These are phyloP conservation scores for Leptocoma aspasia DNA, from an alignment of 2,113 vertebrate genomes.

Conservation along the genomic window DNA sequence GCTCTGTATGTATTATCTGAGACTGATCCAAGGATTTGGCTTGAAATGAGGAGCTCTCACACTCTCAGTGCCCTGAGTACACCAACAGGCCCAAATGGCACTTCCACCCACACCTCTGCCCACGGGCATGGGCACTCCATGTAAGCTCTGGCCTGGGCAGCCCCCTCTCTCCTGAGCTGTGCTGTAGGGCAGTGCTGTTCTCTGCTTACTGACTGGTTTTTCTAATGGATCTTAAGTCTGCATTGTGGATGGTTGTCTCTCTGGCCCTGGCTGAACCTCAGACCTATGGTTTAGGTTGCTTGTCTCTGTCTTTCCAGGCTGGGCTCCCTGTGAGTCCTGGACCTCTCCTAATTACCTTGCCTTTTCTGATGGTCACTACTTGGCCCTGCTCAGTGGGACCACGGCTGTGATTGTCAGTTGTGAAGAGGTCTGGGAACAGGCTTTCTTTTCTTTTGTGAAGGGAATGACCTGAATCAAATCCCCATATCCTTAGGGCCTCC, in stretches of 20 bases:
- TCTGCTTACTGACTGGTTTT: not conserved
- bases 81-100: not conserved
- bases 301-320: not conserved
- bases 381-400: not conserved
- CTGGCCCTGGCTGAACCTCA: not conserved
- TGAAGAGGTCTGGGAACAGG: not conserved
- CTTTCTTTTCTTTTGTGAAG: not conserved
- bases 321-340: not conserved
- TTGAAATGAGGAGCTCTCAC: not conserved
- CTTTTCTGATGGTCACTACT: not conserved
- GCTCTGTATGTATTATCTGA: not conserved
- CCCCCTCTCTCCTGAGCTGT: accelerated
- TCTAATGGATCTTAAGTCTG: not conserved
- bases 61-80: not conserved
- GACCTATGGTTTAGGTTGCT: not conserved
- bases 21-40: not conserved
- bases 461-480: not conserved
- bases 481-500: not conserved
- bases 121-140: not conserved
- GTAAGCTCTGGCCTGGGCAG: not conserved
- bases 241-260: not conserved
- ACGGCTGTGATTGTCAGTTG: not conserved
- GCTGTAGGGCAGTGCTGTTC: not conserved
- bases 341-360: not conserved
- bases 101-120: not conserved